phyloP scores from a whole-genome alignment of 2,113 vertebrate genomes.

The Ictalurus punctatus region DNA sequence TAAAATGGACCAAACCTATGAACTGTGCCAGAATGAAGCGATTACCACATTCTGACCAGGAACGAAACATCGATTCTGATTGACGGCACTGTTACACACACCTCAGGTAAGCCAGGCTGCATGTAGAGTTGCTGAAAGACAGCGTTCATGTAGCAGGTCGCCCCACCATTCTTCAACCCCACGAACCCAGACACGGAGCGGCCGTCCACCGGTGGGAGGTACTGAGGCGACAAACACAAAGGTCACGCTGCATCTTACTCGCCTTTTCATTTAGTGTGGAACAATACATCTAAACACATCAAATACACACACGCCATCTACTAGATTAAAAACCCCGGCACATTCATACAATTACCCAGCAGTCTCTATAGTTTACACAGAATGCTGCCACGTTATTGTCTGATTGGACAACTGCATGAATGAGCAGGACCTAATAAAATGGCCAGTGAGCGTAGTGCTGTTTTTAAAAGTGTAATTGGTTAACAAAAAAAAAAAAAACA shows the following conservation, averaged over 20 bases:
- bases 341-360: neutral
- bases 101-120: conserved; percentile 97
- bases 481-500: neutral
- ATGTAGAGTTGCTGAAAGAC: conserved; percentile 99
- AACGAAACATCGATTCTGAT: too few relatives aligned
- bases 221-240: conserved; percentile 68
- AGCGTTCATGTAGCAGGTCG: conserved; percentile 98
- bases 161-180: conserved; percentile 94
- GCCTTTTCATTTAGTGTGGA: neutral
- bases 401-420: neutral
- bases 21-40: neutral
- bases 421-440: neutral
- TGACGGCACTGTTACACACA: conserved; percentile 54
- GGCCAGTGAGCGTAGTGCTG: too few relatives aligned
- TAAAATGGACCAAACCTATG: neutral
- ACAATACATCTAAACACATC: neutral
- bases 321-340: neutral
- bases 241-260: neutral
- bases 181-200: conserved; percentile 93
- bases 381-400: neutral
- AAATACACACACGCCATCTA: neutral
- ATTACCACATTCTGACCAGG: neutral
- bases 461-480: neutral
- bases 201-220: conserved; percentile 94
- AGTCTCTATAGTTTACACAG: neutral